Evolutionary conservation across 2,113 vertebrate species (phyloP).

Genomic region (Tyto alba): DNA sequence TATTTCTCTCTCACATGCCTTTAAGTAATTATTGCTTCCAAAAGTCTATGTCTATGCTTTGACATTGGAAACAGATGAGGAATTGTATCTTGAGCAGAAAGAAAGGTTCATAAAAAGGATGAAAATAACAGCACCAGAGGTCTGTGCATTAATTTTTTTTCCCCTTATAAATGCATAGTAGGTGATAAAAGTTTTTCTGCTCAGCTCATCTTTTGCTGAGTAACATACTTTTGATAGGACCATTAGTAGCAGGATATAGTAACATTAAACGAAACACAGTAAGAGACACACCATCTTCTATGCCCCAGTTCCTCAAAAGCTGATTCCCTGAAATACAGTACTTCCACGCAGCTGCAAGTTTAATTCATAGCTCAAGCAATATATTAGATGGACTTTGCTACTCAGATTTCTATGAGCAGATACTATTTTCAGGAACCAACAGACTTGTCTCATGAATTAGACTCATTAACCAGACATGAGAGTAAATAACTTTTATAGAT

Average conservation of each 20-base stretch:
- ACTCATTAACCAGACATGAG: background rate
- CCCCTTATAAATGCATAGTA: background rate
- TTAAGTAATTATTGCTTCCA: constrained; percentile 15
- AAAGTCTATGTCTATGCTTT: constrained; percentile 10
- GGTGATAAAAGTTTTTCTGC: background rate
- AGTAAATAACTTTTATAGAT: background rate
- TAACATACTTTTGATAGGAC: background rate
- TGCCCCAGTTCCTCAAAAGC: background rate
- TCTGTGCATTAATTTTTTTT: background rate
- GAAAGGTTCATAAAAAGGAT: background rate
- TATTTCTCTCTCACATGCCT: background rate
- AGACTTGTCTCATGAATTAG: background rate
- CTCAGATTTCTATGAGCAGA: background rate
- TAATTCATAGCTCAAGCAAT: background rate
- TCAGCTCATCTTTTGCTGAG: background rate
- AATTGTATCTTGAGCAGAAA: background rate
- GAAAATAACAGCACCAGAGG: background rate
- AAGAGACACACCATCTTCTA: rapidly evolving
- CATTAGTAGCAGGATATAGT: background rate
- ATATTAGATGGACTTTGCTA: background rate
- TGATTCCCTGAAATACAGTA: background rate
- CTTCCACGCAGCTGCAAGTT: background rate
- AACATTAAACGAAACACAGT: background rate
- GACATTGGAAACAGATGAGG: constrained; percentile 27
- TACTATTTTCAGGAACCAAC: background rate